Percentiles rank a stretch among this genome's conserved stretches.
These are phyloP conservation scores for Poeciliopsis infans DNA, from an alignment of 2,797 vertebrate species.

Conservation along the genomic window DNA sequence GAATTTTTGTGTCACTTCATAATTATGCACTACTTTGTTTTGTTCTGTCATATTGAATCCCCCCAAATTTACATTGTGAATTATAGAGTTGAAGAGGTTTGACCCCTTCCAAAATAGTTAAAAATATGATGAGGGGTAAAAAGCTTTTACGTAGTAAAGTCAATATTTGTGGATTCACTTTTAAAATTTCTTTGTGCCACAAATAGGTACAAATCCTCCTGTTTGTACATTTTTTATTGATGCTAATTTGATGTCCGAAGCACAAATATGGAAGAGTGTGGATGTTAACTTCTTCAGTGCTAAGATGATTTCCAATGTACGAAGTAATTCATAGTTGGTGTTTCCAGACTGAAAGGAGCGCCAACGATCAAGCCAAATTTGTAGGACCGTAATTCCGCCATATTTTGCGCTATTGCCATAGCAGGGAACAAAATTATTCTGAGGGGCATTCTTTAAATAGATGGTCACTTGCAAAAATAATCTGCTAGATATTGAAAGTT, in stretches of 20 bases:
- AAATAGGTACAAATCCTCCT: no score
- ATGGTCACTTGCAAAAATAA: no score
- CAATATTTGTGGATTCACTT: neutral
- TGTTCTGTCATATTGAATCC: neutral
- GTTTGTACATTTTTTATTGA: neutral
- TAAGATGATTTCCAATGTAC: neutral
- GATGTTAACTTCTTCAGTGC: neutral
- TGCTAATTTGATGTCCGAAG: neutral
- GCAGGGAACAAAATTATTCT: no score
- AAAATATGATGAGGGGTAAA: neutral
- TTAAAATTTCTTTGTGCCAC: no score
- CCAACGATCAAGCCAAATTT: no score
- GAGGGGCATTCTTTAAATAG: no score
- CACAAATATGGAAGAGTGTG: neutral
- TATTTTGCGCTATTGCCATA: no score
- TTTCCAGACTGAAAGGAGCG: neutral
- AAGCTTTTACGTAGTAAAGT: neutral
- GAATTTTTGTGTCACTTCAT: neutral
- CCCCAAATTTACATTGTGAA: neutral
- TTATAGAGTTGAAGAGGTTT: neutral
- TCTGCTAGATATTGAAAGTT: no score
- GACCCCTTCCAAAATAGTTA: neutral
- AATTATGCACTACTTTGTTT: neutral
- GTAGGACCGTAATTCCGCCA: no score
- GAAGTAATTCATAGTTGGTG: neutral